Evolutionary conservation across 2,113 vertebrate genomes (phyloP).

Genomic region (Takifugu flavidus): DNA sequence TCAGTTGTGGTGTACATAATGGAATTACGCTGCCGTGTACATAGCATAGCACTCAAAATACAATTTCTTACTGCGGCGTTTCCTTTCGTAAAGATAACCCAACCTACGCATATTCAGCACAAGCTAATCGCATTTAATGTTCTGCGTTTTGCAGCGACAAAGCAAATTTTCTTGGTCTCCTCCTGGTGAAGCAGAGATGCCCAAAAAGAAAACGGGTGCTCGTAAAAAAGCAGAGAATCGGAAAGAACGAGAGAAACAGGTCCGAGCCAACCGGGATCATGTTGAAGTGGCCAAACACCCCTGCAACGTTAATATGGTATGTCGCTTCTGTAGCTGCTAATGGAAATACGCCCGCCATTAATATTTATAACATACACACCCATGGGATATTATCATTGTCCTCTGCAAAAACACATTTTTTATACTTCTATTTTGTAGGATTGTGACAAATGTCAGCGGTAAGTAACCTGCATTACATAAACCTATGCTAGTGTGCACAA

Average conservation of each 20-base stretch:
- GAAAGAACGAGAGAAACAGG: constrained; percentile 92
- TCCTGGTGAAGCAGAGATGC: constrained; percentile 75
- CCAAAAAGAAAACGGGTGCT: constrained; percentile 97
- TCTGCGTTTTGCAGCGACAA: too few species aligned
- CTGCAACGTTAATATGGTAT: constrained; percentile 86
- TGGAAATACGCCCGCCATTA: too few species aligned
- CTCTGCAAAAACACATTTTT: background rate
- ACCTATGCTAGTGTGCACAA: background rate
- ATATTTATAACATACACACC: too few species aligned
- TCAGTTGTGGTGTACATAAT: too few species aligned
- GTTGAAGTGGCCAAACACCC: constrained; percentile 95
- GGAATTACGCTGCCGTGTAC: too few species aligned
- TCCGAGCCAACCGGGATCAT: constrained; percentile 81
- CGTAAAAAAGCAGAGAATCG: constrained; percentile 96
- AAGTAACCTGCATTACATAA: constrained; percentile 35
- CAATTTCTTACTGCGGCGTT: too few species aligned
- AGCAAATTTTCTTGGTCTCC: background rate
- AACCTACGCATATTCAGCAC: too few species aligned
- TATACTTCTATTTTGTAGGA: constrained; percentile 77
- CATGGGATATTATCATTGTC: background rate
- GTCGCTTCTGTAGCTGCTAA: background rate
- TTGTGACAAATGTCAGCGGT: constrained; percentile 98
- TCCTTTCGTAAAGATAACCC: too few species aligned
- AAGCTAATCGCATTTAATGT: too few species aligned
- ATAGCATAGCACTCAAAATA: too few species aligned